A percentile compares a stretch with the other conserved stretches of the same genome.
phyloP scores from a whole-genome alignment of 2,113 vertebrate species.

The Diadophis punctatus region DNA sequence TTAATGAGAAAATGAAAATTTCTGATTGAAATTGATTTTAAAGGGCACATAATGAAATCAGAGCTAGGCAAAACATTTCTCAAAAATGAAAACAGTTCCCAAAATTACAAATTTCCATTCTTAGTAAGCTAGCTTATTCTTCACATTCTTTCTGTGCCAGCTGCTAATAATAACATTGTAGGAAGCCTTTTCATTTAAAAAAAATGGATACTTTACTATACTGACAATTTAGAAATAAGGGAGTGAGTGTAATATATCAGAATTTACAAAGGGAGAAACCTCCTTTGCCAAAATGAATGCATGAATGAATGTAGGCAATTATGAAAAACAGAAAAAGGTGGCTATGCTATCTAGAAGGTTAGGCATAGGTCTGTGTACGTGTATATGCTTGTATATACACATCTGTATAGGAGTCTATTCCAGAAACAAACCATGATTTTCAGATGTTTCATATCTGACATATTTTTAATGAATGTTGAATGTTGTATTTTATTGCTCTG shows the following conservation, averaged over 20 bases:
- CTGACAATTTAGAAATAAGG: slow-evolving; percentile 13
- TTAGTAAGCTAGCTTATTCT: neutral
- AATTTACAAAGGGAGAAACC: neutral
- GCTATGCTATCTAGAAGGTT: too few species aligned
- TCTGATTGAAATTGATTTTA: neutral
- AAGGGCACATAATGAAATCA: slow-evolving; percentile 12
- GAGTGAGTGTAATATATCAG: slow-evolving; percentile 6
- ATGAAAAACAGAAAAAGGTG: neutral
- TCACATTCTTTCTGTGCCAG: neutral
- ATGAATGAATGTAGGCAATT: slow-evolving; percentile 3
- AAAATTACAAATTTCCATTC: neutral
- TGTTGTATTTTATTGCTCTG: neutral
- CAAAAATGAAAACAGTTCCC: neutral
- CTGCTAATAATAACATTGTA: neutral
- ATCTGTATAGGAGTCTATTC: neutral
- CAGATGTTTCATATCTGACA: neutral
- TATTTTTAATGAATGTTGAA: neutral
- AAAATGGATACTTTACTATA: slow-evolving; percentile 14
- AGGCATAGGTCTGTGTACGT: neutral
- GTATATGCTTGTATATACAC: neutral
- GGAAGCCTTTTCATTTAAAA: slow-evolving; percentile 4
- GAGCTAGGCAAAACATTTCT: neutral
- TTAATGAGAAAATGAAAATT: slow-evolving; percentile 20
- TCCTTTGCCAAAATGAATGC: neutral
- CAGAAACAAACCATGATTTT: neutral